Evolutionary conservation across 1,140 invertebrate species (phyloP).

Genomic region (Apocrypta bakeri): DNA sequence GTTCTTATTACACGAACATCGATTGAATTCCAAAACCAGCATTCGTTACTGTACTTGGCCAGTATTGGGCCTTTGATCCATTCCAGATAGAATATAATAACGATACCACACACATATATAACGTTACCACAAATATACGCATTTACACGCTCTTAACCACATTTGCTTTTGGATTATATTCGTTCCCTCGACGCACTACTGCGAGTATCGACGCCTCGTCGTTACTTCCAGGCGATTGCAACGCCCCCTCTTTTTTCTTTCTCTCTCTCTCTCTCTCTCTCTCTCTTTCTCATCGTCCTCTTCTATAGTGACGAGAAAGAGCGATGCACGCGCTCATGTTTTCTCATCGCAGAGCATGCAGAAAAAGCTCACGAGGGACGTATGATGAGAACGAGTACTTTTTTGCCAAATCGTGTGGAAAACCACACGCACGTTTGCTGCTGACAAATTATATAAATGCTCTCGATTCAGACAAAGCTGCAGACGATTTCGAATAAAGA

Average conservation of each 20-base stretch:
- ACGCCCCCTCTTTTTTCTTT: constrained; percentile 54
- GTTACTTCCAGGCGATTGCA: constrained; percentile 68
- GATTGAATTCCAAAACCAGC: too few relatives aligned
- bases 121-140: too few relatives aligned
- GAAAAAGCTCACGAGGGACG: constrained; percentile 19
- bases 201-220: constrained; percentile 57
- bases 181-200: not conserved
- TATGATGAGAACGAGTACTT: constrained; percentile 59
- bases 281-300: too few relatives aligned
- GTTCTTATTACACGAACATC: too few relatives aligned
- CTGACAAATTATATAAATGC: constrained; percentile 74
- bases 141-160: not conserved
- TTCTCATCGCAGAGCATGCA: constrained; percentile 23
- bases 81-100: too few relatives aligned
- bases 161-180: constrained; percentile 7
- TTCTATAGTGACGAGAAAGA: too few relatives aligned
- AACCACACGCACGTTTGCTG: constrained; percentile 62
- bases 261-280: constrained; percentile 18
- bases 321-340: constrained; percentile 33
- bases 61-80: too few relatives aligned
- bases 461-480: constrained; percentile 58
- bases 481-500: constrained; percentile 13
- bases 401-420: constrained; percentile 74
- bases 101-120: too few relatives aligned
- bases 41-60: too few relatives aligned